phyloP scores from a whole-genome alignment of 2,888 invertebrate genomes.

The Apamea crenata region DNA sequence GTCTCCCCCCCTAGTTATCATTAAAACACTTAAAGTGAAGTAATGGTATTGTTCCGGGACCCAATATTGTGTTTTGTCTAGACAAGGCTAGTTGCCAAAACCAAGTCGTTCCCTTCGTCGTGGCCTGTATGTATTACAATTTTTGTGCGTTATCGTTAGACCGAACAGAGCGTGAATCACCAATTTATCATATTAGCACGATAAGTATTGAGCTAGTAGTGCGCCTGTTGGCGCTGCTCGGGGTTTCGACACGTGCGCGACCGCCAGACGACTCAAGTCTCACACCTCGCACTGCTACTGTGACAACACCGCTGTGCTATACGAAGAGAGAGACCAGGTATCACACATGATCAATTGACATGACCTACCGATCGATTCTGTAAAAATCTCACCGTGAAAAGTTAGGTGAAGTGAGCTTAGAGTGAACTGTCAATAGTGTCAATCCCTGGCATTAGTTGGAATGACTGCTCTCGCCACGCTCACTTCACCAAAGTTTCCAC shows the following conservation, averaged over 20 bases:
- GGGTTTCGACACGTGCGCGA: constrained; percentile 13
- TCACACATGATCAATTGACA: not conserved
- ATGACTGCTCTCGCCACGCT: too few relatives aligned
- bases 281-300: constrained; percentile 17
- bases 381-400: too few relatives aligned
- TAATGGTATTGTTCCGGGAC: constrained; percentile 20
- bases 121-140: constrained; percentile 8
- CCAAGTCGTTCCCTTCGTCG: constrained; percentile 14
- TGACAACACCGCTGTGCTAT: not conserved
- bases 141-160: constrained; percentile 14
- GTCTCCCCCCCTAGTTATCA: constrained; percentile 3
- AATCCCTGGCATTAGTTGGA: too few relatives aligned
- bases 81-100: constrained; percentile 52
- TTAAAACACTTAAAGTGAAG: constrained; percentile 26
- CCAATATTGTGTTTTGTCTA: constrained; percentile 40
- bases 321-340: not conserved
- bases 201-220: constrained; percentile 26
- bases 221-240: constrained; percentile 3
- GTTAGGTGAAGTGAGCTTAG: too few relatives aligned
- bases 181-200: constrained; percentile 25
- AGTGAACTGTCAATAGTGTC: too few relatives aligned
- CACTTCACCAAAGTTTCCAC: too few relatives aligned
- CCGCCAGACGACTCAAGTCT: not conserved
- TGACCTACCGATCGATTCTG: too few relatives aligned
- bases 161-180: constrained; percentile 18